These are phyloP conservation scores for Sthenelais limicola DNA, from an alignment of 2,888 invertebrate genomes.

Conservation along the genomic window DNA sequence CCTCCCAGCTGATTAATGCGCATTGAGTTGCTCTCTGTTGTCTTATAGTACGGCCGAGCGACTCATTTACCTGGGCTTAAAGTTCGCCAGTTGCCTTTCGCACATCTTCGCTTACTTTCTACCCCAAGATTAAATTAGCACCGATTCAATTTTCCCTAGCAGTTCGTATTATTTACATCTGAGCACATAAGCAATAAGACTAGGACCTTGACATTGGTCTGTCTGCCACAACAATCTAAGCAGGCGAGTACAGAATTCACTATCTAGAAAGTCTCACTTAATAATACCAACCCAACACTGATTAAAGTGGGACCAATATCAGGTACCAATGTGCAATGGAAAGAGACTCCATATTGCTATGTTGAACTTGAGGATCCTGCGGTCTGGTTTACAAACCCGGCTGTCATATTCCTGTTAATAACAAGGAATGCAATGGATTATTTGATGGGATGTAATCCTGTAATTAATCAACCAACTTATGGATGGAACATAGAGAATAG, in stretches of 20 bases:
- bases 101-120: constrained; percentile 27
- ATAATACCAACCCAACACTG: constrained; percentile 6
- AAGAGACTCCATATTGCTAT: too few relatives aligned
- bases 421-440: too few relatives aligned
- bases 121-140: constrained; percentile 28
- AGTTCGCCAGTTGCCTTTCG: constrained; percentile 12
- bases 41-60: constrained; percentile 24
- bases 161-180: constrained; percentile 22
- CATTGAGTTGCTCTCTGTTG: constrained; percentile 14
- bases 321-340: too few relatives aligned
- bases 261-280: constrained; percentile 8
- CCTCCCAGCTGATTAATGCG: constrained; percentile 25
- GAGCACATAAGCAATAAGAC: background rate
- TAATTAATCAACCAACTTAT: too few relatives aligned
- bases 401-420: too few relatives aligned
- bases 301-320: constrained; percentile 22
- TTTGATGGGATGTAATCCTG: too few relatives aligned
- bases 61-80: constrained; percentile 17
- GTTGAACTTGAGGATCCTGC: too few relatives aligned
- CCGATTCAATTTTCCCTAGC: constrained; percentile 34
- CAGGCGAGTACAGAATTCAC: constrained; percentile 1
- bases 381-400: too few relatives aligned
- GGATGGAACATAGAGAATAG: too few relatives aligned
- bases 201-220: constrained; percentile 10
- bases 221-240: constrained; percentile 31